Evolutionary conservation across 2,888 invertebrate species (phyloP), one percentile per base, ranked within the genome.

Genomic region (Lepidochitona cinerea): DNA sequence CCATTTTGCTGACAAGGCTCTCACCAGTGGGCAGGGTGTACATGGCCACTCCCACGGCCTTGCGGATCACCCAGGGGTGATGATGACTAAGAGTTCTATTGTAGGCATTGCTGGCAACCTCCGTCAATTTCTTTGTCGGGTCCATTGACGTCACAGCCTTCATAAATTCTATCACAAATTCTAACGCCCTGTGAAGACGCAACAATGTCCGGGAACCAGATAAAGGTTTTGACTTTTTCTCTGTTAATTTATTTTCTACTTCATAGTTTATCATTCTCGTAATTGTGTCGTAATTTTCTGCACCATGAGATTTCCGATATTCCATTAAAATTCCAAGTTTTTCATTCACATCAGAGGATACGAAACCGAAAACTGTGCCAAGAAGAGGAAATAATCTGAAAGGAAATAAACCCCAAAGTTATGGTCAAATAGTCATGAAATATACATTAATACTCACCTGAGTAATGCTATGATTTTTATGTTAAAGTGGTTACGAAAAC

Each of bases 341-440:
- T 80, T 94, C 94, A 79, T 94, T 94, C 12, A 98, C 94, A 92
- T 98, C 98, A 73, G 94, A 95, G 79, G 95, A 96, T 2, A 98
- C 97, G 90, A 98, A 98, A 7, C 95, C 94, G 89, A 98, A 98
- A 33, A 97, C 94, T 78, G 94, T 93, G 7, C 98, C 98, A 92
- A 98, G 94, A 71, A 96, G 92, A 81, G 94, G 94, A 84, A 98
- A 95, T 92, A 98, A 96, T 91, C 97, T 97, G 90, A 33, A 83
- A 81, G 41, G 69, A n/a, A 78, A 70, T 36, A 14, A 72, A 41
- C n/a, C 32, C 12, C 26, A 26, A 65, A 32, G 6, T 7, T 14
- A 9, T 66, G 32, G 14, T 9, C 12, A 23, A 32, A 7, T 66
- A 66, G 12, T 9, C 6, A 12, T 66, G 35, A 66, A 23, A 9